Conservation (phyloP, 1,140 invertebrate species). For the Musca vetustissima region DNA sequence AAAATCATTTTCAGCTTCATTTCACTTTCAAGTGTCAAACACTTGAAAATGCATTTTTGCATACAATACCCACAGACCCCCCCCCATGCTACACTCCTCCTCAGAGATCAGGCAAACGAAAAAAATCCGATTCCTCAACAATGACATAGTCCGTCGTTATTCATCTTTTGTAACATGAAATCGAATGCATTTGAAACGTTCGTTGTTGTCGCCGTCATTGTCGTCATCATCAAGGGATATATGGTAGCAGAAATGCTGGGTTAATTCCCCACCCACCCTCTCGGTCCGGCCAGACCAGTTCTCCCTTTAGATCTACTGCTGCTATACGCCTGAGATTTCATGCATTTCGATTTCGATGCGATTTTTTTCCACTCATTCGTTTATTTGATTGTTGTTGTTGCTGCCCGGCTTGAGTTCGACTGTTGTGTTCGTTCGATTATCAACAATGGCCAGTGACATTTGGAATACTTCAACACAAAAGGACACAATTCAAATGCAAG, state of each 20-base stretch:
- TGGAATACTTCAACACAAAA: slow-evolving; percentile 2
- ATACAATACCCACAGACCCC: not conserved
- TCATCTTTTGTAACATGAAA: slow-evolving; percentile 4
- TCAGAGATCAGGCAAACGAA: not conserved
- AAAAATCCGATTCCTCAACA: not conserved
- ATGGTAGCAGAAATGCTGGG: too few species aligned
- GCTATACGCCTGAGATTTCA: not conserved
- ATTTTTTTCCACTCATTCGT: too few species aligned
- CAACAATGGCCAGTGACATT: slow-evolving; percentile 25
- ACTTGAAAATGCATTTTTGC: slow-evolving; percentile 22
- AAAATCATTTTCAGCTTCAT: slow-evolving; percentile 55
- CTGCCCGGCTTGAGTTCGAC: not conserved
- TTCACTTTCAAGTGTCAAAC: slow-evolving; percentile 47
- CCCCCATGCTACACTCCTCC: too few species aligned
- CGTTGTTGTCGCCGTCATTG: too few species aligned
- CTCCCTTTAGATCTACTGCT: too few species aligned
- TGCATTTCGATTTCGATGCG: not conserved
- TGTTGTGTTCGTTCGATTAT: slow-evolving; percentile 1
- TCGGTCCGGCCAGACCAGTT: too few species aligned
- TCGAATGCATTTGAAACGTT: slow-evolving; percentile 6
- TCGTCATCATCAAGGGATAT: too few species aligned
- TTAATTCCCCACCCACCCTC: too few species aligned
- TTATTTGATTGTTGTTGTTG: not conserved
- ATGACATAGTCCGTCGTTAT: not conserved
- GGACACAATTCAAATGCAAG: slow-evolving; percentile 9